Conservation (phyloP, 2,113 vertebrate species). For the Thalassoma bifasciatum region DNA sequence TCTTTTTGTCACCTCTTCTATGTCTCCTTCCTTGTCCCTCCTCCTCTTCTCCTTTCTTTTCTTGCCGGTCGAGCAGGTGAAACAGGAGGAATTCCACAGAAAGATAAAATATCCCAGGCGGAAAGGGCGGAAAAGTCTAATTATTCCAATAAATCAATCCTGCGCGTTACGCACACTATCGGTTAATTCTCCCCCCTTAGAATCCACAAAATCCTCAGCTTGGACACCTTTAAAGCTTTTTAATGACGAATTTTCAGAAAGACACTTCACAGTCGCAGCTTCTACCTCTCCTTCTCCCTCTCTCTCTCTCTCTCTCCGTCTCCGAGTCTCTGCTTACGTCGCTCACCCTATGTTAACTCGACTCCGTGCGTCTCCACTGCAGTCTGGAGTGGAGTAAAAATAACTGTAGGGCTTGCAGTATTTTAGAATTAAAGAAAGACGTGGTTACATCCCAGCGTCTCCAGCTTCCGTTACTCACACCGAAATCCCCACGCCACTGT, state of each 20-base stretch:
- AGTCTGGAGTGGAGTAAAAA: slow-evolving; percentile 10
- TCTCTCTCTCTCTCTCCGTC: slow-evolving; percentile 17
- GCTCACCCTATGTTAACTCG: slow-evolving; percentile 44
- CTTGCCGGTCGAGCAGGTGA: slow-evolving; percentile 43
- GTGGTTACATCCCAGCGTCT: slow-evolving; percentile 17
- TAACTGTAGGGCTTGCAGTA: not conserved
- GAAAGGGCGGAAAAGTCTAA: slow-evolving; percentile 33
- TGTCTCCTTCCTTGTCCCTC: not conserved
- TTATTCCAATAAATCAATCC: slow-evolving; percentile 30
- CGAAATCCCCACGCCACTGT: slow-evolving; percentile 20
- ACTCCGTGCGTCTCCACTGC: slow-evolving; percentile 31
- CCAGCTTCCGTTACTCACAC: slow-evolving; percentile 22
- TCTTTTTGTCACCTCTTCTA: slow-evolving; percentile 2
- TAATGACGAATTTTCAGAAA: slow-evolving; percentile 17
- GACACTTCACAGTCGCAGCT: slow-evolving; percentile 26
- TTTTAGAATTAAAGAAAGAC: not conserved
- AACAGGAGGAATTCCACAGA: slow-evolving; percentile 57
- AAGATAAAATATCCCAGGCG: slow-evolving; percentile 42
- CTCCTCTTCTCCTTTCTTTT: slow-evolving; percentile 1
- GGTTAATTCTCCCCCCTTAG: not conserved
- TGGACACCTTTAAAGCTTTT: slow-evolving; percentile 12
- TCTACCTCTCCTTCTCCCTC: slow-evolving; percentile 6
- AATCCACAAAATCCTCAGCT: slow-evolving; percentile 4
- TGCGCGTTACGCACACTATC: not conserved
- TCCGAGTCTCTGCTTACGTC: slow-evolving; percentile 17